Evolutionary conservation across 2,888 invertebrate species (phyloP), one percentile per base, ranked within the genome.

Genomic region (Amphipyra tragopoginis): DNA sequence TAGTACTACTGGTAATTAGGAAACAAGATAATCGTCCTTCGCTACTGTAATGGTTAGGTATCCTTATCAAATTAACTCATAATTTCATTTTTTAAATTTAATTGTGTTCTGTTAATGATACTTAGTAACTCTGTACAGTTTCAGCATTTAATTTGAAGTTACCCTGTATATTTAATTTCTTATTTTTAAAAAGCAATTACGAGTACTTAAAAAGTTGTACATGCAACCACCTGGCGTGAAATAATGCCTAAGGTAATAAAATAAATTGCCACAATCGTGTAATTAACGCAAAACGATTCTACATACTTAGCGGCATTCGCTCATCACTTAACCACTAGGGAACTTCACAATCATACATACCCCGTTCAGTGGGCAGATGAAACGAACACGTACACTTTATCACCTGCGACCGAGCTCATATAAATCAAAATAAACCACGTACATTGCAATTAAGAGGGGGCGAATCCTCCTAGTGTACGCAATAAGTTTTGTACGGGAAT

Each of bases 381-480:
- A 82, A 77, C 70, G 60, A 73, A 80, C 83, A 70, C 43, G 72
- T 63, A 73, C 82, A 86, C 78, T 89, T 86, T 87, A 89, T 89
- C 87, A 88, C 82, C 79, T 80, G 83, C 66, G 75, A 82, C 59
- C 6, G 36, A 40, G 53, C 15, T 42, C 40, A 4, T 50, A 77
- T 77, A 79, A 79, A 77, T 79, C 66, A 74, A 76, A 65, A 62
- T 68, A 74, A 64, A 75, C 70, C 72, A 79, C 83, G 82, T 87
- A 87, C 85, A 74, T 80, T 79, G 87, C 88, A 90, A 90, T 91
- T 90, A 90, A 86, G 84, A 85, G 69, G 72, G 61, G 73, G 86
- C 79, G 84, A 89, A 87, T 87, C 85, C 83, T 83, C 73, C 80
- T 83, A 80, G 81, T 74, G 78, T 81, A 82, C 79, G 83, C 86